phyloP scores from a whole-genome alignment of 2,113 vertebrate species.

The Anseranas semipalmata region DNA sequence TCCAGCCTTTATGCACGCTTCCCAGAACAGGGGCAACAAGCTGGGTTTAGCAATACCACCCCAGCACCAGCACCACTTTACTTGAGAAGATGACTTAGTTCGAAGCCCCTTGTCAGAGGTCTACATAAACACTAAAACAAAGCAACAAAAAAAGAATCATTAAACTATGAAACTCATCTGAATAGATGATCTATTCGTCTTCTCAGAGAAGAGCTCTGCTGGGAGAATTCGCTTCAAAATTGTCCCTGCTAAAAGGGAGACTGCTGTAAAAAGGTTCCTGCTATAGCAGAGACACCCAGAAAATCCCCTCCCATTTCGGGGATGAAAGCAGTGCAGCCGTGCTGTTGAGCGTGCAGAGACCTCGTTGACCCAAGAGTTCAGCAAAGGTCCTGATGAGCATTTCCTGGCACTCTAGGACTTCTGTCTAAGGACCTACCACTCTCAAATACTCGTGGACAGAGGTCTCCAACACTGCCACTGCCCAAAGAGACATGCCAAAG shows the following conservation, averaged over 20 bases:
- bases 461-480: not conserved
- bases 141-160: no score
- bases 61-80: not conserved
- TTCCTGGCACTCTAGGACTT: not conserved
- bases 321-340: rapidly evolving
- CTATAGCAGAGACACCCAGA: not conserved
- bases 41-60: not conserved
- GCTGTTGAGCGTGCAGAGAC: not conserved
- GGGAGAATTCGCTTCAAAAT: not conserved
- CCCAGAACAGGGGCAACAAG: not conserved
- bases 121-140: not conserved
- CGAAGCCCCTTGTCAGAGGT: not conserved
- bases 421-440: not conserved
- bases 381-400: not conserved
- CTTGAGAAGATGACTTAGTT: not conserved
- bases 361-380: rapidly evolving
- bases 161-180: not conserved
- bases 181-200: not conserved
- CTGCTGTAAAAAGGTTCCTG: no score
- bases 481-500: not conserved
- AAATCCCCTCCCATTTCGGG: not conserved
- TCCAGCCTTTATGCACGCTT: not conserved
- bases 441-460: not conserved
- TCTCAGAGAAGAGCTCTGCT: not conserved
- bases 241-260: not conserved